Base-by-base conservation (phyloP, 2,113 vertebrate genomes). In the Glaucidium brasilianum region DNA sequence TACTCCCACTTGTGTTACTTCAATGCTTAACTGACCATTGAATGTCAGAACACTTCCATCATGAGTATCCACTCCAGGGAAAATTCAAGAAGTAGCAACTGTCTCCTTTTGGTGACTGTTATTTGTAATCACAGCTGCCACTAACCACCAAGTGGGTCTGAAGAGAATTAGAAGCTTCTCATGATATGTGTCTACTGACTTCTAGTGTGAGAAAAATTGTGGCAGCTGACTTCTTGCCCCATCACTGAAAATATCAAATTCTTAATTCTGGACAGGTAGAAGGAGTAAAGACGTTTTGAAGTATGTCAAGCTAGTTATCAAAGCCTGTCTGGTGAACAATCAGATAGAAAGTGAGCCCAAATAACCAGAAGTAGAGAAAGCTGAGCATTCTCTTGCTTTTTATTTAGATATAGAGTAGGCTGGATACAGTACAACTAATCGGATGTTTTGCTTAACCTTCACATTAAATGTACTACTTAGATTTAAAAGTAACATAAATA, bases 181-280 rank as follows among this genome's bases (percentile, higher is more conserved):
- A 2, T 20, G 55, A 12, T 14, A 18, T 0, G 0, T 7, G 15
- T n/a, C 18, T 34, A 8, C 35, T 26, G 47, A 39, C 25, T 69
- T 69, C 4, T n/a, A 47, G 29, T 27, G 21, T 45, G 12, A 27
- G 32, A 37, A 53, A 34, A 23, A 43, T 21, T 0, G 4, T 13
- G 39, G 37, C 53, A 30, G 53, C 27, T 35, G 37, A 1, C 25
- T 35, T 41, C 55, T 62, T 62, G n/a, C 30, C 55, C 49, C 8
- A 2, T 32, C 14, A 15, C 25, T 17, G 7, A 41, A 49, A 62
- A 47, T 6, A 30, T 0, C 9, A 20, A 19, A 17, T 35, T 47
- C n/a, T 30, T 41, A 10, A 5, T 23, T 55, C 7, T 27, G 37
- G 41, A 12, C 6, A 8, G 55, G n/a, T 5, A 12, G 39, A n/a